phyloP scores from a whole-genome alignment of 1,140 invertebrate genomes.

The Drosophila pseudoobscura region DNA sequence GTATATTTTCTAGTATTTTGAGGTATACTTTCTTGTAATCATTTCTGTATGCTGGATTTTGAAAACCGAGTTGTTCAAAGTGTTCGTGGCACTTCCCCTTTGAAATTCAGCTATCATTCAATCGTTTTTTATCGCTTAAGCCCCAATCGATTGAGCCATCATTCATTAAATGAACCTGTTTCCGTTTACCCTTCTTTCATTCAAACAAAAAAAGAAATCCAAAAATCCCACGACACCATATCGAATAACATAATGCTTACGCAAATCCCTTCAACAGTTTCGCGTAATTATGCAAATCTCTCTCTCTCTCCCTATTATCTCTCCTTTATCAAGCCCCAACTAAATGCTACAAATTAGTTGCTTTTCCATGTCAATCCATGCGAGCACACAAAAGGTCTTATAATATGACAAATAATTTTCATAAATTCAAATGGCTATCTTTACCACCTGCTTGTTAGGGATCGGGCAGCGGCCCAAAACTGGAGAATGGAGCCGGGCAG shows the following conservation, averaged over 20 bases:
- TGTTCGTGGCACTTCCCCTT: no score
- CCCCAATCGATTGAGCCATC: slow-evolving; percentile 32
- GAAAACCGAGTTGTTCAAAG: no score
- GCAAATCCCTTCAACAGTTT: slow-evolving; percentile 59
- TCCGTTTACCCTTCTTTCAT: slow-evolving; percentile 44
- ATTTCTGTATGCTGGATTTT: no score
- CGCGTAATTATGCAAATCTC: slow-evolving; percentile 72
- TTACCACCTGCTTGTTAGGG: slow-evolving; percentile 49
- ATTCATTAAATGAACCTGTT: slow-evolving; percentile 34
- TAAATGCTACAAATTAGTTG: slow-evolving; percentile 71
- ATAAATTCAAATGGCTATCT: slow-evolving; percentile 50
- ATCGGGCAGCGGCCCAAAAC: slow-evolving; percentile 10
- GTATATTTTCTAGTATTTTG: no score
- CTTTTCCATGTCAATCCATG: slow-evolving; percentile 20
- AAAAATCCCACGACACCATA: slow-evolving; percentile 45
- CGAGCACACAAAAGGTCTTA: slow-evolving; percentile 8
- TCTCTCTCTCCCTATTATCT: not conserved
- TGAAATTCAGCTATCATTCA: no score
- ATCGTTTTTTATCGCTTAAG: no score
- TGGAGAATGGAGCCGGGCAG: no score
- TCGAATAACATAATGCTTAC: slow-evolving; percentile 58
- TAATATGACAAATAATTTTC: slow-evolving; percentile 57
- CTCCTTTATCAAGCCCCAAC: slow-evolving; percentile 38
- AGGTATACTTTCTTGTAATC: no score
- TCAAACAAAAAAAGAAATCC: slow-evolving; percentile 25